phyloP scores from a whole-genome alignment of 2,797 vertebrate genomes.

The Chrysocyon brachyurus region DNA sequence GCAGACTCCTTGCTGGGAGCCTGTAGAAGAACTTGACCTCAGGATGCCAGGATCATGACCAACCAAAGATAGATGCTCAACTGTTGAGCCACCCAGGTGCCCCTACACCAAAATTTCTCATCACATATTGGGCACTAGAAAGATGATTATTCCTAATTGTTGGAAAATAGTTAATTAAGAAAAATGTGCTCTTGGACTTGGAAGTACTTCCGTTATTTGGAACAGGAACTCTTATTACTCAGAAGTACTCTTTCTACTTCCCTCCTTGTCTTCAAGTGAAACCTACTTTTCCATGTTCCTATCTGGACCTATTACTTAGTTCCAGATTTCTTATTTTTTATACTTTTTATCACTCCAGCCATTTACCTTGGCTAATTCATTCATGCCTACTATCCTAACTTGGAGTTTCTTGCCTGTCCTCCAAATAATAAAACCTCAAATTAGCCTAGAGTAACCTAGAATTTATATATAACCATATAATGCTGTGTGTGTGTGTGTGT shows the following conservation, averaged over 20 bases:
- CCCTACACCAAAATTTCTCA: background rate
- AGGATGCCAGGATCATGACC: too few relatives aligned
- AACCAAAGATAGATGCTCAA: too few relatives aligned
- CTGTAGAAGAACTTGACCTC: too few relatives aligned
- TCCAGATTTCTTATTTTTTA: background rate
- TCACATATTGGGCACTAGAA: background rate
- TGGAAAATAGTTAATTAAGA: conserved; percentile 29
- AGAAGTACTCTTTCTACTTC: background rate
- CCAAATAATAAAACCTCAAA: background rate
- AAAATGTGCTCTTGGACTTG: background rate
- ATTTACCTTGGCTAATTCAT: background rate
- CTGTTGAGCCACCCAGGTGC: too few relatives aligned
- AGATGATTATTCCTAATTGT: background rate
- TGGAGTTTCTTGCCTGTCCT: background rate
- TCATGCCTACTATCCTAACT: background rate
- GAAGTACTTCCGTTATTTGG: background rate
- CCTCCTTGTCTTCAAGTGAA: background rate
- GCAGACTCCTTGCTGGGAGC: too few relatives aligned
- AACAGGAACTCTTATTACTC: background rate
- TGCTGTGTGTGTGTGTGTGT: background rate
- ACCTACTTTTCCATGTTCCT: background rate
- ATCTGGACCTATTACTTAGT: background rate
- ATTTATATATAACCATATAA: background rate
- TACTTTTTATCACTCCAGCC: background rate
- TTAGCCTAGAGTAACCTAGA: background rate